Percentiles rank a stretch among this genome's conserved stretches.
phyloP scores from a whole-genome alignment of 2,797 vertebrate genomes.

The Acanthurus tractus region DNA sequence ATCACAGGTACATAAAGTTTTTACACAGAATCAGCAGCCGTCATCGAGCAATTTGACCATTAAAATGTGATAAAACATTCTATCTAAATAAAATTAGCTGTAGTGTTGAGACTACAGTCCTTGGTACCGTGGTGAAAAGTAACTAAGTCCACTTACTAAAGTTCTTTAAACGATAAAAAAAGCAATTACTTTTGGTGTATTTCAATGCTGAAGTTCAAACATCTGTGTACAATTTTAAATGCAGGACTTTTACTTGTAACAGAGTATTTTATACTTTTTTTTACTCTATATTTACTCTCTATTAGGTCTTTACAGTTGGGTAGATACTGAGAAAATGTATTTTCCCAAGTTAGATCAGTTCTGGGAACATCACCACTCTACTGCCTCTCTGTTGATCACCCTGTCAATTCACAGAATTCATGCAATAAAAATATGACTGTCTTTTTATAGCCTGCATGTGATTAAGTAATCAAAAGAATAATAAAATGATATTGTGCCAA shows the following conservation, averaged over 20 bases:
- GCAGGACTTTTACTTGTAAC: not conserved
- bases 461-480: not conserved
- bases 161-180: too few species aligned
- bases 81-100: not conserved
- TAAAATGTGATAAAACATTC: slow-evolving; percentile 1
- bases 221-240: not conserved
- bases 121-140: not conserved
- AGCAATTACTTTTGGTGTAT: too few species aligned
- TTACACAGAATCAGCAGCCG: not conserved
- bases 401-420: not conserved
- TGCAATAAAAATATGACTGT: not conserved
- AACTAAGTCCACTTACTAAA: not conserved
- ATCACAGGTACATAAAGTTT: slow-evolving; percentile 7
- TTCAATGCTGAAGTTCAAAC: not conserved
- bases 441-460: not conserved
- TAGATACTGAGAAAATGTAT: not conserved
- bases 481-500: not conserved
- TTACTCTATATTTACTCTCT: too few species aligned
- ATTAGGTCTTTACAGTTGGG: not conserved
- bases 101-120: not conserved
- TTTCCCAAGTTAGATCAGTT: not conserved
- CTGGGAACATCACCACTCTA: not conserved
- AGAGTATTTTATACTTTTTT: not conserved
- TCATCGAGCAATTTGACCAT: not conserved
- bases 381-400: not conserved